These are phyloP conservation scores for Apis cerana DNA, from an alignment of 1,140 invertebrate genomes.

Conservation along the genomic window DNA sequence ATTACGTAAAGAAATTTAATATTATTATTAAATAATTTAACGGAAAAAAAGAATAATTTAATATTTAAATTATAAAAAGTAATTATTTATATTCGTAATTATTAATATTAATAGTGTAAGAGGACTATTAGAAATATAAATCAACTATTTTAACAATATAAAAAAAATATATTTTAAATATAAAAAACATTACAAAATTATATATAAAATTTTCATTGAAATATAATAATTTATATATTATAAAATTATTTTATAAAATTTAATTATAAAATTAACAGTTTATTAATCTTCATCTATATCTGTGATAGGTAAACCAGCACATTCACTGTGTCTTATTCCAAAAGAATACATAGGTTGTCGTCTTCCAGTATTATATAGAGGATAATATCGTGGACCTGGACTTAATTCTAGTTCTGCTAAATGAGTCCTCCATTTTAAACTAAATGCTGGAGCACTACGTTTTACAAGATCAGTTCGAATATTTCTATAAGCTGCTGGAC, in stretches of 20 bases:
- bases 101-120: background rate
- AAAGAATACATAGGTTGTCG: conserved; percentile 72
- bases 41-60: too few relatives aligned
- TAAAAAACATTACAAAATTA: conserved; percentile 4
- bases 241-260: too few relatives aligned
- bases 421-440: conserved; percentile 61
- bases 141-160: too few relatives aligned
- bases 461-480: conserved; percentile 65
- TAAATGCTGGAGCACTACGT: conserved; percentile 70
- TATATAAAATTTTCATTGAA: conserved; percentile 17
- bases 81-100: too few relatives aligned
- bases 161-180: background rate
- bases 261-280: background rate
- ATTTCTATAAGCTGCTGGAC: conserved; percentile 72
- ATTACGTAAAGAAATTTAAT: too few relatives aligned
- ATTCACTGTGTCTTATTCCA: conserved; percentile 75
- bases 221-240: background rate
- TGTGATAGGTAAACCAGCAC: conserved; percentile 65
- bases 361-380: conserved; percentile 57
- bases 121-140: too few relatives aligned
- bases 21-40: too few relatives aligned
- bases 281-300: conserved; percentile 65
- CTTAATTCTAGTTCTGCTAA: conserved; percentile 15
- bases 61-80: too few relatives aligned
- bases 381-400: conserved; percentile 73